Evolutionary conservation across 2,113 vertebrate genomes (phyloP).

Genomic region (Pungitius pungitius): DNA sequence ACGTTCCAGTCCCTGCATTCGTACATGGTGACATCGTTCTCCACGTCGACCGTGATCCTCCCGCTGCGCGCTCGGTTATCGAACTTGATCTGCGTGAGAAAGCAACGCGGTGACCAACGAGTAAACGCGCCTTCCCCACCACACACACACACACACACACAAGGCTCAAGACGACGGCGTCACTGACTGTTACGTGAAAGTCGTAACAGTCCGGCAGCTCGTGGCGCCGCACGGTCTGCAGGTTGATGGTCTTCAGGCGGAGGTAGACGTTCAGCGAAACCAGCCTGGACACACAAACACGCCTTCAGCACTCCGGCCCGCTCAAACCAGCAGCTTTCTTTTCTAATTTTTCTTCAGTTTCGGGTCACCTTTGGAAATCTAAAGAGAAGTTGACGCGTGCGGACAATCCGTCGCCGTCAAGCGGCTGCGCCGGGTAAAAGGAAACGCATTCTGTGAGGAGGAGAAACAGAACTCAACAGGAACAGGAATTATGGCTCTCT

Average conservation of each 20-base stretch:
- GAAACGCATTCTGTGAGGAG: constrained; percentile 86
- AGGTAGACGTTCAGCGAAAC: constrained; percentile 87
- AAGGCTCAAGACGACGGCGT: background rate
- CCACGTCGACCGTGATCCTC: constrained; percentile 87
- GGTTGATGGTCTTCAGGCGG: constrained; percentile 93
- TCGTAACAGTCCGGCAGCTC: constrained; percentile 95
- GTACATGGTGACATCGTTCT: constrained; percentile 85
- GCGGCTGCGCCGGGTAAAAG: constrained; percentile 75
- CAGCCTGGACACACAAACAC: constrained; percentile 79
- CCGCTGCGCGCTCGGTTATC: constrained; percentile 94
- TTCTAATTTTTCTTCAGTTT: constrained; percentile 1
- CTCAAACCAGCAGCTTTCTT: background rate
- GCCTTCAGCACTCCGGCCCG: background rate
- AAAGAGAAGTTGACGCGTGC: constrained; percentile 84
- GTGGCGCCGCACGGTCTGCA: constrained; percentile 91
- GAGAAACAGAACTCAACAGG: background rate
- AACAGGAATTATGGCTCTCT: background rate
- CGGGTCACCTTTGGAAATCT: constrained; percentile 90
- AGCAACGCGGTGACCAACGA: constrained; percentile 1
- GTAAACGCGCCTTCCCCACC: background rate
- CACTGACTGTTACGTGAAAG: constrained; percentile 87
- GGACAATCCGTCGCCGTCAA: constrained; percentile 60
- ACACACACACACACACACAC: too few species aligned
- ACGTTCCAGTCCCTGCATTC: constrained; percentile 93
- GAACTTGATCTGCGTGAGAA: constrained; percentile 86